Base-by-base conservation (phyloP, 2,888 invertebrate genomes). In the Drosophila peninsularis region DNA sequence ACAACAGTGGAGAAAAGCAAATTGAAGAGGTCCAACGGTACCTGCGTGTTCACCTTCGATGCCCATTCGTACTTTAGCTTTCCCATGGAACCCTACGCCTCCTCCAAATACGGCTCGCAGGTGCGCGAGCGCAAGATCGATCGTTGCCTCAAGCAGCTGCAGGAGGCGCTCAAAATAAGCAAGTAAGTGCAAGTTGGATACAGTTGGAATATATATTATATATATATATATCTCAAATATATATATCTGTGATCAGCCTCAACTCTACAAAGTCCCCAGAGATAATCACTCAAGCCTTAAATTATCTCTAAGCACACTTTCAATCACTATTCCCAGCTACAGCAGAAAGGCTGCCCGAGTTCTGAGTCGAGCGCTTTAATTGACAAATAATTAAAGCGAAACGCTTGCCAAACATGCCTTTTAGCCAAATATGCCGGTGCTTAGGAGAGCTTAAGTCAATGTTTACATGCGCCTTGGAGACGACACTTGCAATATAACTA, bases 91-190 rank as follows among this genome's bases (percentile, higher is more conserved):
- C 68, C 78, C 1, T 81, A 70, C 45, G 65, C 72, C 11, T 64
- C 78, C 61, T 88, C 90, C 19, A 84, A 86, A 14, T 91, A 90
- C 39, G 90, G 90, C 1, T 91, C 90, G 0, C 91, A 91, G 47
- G 91, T 91, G 67, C 87, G 90, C 10, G 88, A 88, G 21, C 86
- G 91, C 0, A 91, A 91, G 70, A 91, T 91, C 21, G 91, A 90
- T 74, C 91, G 91, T 5, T 91, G 90, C 24, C 78, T 91, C 13
- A 76, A 78, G 39, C 90, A 91, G 60, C 61, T 91, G 32, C 82
- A 91, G 44, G 83, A 90, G 19, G 81, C 80, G 0, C 82, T 91
- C 19, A 78, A 77, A 30, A 10, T 19, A 6, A 44, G 58, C 66
- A 89, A 71, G 83, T 83, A 66, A 78, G 83, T 75, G 14, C 5